Evolutionary conservation across 2,113 vertebrate species (phyloP).

Genomic region (Otolemur garnettii): DNA sequence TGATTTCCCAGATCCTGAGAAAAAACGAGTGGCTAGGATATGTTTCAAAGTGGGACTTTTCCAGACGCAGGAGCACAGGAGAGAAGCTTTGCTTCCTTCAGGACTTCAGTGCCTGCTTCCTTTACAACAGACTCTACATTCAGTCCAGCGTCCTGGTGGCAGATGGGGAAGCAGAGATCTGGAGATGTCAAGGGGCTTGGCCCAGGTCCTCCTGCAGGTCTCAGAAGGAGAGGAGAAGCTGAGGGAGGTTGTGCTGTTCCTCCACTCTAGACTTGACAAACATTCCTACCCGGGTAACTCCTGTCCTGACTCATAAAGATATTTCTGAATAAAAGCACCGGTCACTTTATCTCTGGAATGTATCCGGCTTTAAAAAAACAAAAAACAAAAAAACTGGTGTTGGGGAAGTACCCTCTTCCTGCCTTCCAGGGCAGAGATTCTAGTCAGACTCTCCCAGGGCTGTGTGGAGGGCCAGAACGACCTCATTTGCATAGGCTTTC

Average conservation of each 20-base stretch:
- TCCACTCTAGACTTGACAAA: not conserved
- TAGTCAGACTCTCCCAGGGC: not conserved
- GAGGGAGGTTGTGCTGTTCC: not conserved
- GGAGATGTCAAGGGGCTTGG: not conserved
- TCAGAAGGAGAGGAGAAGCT: not conserved
- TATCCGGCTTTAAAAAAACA: slow-evolving; percentile 19
- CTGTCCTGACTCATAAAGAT: slow-evolving; percentile 72
- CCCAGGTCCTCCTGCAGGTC: not conserved
- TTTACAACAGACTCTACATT: not conserved
- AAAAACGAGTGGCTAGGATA: not conserved
- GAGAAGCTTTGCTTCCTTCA: not conserved
- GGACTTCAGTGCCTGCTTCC: not conserved
- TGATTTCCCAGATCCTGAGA: not conserved
- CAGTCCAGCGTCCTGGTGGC: not conserved
- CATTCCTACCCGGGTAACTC: slow-evolving; percentile 62
- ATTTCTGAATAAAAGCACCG: slow-evolving; percentile 58
- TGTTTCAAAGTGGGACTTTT: not conserved
- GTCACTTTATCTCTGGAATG: slow-evolving; percentile 72
- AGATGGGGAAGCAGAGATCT: not conserved
- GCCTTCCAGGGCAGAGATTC: slow-evolving; percentile 5
- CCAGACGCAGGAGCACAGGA: not conserved
- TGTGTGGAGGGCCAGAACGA: not conserved
- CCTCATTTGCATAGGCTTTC: slow-evolving; percentile 63
- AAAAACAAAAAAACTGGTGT: not conserved
- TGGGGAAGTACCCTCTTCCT: slow-evolving; percentile 38